Conservation (phyloP, 2,888 invertebrate genomes). For the Girardia tigrina region DNA sequence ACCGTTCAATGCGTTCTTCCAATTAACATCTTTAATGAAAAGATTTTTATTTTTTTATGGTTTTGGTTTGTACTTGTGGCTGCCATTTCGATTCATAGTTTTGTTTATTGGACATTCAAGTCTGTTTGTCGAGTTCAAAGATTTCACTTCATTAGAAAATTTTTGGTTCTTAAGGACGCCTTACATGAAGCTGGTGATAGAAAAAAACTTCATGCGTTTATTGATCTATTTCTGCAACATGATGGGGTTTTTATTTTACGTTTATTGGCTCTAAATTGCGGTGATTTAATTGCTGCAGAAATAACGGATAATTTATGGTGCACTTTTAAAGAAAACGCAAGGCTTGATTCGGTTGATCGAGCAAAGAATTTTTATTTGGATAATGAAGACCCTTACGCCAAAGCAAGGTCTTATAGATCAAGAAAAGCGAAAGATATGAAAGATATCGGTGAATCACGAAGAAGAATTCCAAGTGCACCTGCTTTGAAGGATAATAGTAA, state of each 20-base stretch:
- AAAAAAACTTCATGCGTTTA: constrained; percentile 35
- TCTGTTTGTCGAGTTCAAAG: constrained; percentile 44
- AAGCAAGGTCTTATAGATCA: not conserved
- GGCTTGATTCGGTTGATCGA: not conserved
- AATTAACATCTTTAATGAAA: constrained; percentile 41
- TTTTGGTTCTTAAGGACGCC: constrained; percentile 35
- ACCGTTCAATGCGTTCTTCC: constrained; percentile 50
- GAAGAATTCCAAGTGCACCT: not conserved
- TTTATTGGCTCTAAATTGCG: constrained; percentile 37
- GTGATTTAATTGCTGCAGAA: constrained; percentile 37
- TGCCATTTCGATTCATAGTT: constrained; percentile 49
- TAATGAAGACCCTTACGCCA: not conserved
- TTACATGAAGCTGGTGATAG: constrained; percentile 30
- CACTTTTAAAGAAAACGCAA: not conserved
- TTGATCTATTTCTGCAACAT: constrained; percentile 37
- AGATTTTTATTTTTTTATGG: constrained; percentile 53
- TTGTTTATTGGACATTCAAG: constrained; percentile 50
- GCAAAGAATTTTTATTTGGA: not conserved
- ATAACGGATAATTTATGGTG: constrained; percentile 34
- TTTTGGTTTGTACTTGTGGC: constrained; percentile 53
- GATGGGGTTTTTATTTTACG: constrained; percentile 38
- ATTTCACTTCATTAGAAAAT: constrained; percentile 38
- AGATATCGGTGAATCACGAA: not conserved
- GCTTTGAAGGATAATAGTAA: not conserved
- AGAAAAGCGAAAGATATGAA: not conserved